Base-by-base conservation (phyloP, 2,113 vertebrate genomes). In the Syngnathus floridae region DNA sequence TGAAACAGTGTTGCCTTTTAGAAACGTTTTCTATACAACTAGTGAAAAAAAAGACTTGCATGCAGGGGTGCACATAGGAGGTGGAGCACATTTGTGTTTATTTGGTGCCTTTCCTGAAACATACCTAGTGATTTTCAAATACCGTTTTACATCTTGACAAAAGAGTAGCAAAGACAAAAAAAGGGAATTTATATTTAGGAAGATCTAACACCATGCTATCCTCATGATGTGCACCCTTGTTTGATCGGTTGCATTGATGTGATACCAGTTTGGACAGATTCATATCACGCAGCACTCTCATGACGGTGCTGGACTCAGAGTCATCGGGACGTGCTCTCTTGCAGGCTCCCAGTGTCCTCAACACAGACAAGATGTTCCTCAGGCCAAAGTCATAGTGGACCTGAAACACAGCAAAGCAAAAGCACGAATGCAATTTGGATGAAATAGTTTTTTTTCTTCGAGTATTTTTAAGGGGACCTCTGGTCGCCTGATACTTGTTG, bases 331-430 rank as follows among this genome's bases (percentile, higher is more conserved):
- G 92, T 59, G 91, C 87, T 86, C 94, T 88, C 81, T 95, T 96
- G 60, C 88, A 87, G 31, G 93, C 90, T 69, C 94, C 93, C 46
- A 95, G 69, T 0, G 94, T 95, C 64, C 94, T 90, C 22, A 96
- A 79, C 36, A 95, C 94, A 1, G 94, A 96, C 70, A 96, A 72
- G 79, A 96, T 95, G 77, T 96, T 96, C 64, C 94, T 88, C 35
- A 96, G 83, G 13, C 94, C 94, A 75, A 96, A 95, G 77, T 96
- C 94, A 87, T 96, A 96, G 82, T 96, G 94, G 4, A 95, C 93
- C 94, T 96, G 77, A 26, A 11, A 59, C 40, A 66, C 6, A 63
- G 43, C 10, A 67, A 55, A 1, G 8, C 36, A 37, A 62, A 8
- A 6, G 31, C 31, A 36, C 17, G 7, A 3, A 35, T 0, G 4